A percentile compares a stretch with the other conserved stretches of the same genome.
Evolutionary conservation across 1,140 invertebrate genomes (phyloP).

Genomic region (Battus philenor): DNA sequence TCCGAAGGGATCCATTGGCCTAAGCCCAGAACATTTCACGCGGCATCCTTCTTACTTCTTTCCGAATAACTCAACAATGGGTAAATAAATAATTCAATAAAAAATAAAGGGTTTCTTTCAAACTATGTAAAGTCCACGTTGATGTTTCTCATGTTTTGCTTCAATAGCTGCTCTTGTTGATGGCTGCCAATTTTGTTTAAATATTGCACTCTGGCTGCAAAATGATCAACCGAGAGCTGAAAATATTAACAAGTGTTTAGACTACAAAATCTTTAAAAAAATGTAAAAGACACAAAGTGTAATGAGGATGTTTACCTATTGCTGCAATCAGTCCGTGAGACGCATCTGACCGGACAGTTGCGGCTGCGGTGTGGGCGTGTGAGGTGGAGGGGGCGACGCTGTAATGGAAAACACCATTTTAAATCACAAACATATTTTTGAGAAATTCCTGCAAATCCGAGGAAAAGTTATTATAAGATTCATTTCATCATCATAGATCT

Average conservation of each 20-base stretch:
- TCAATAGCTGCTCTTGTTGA: slow-evolving; percentile 53
- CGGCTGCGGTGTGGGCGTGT: slow-evolving; percentile 67
- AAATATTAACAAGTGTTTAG: slow-evolving; percentile 19
- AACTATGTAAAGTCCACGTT: slow-evolving; percentile 49
- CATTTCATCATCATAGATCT: too few species aligned
- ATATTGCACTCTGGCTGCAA: slow-evolving; percentile 58
- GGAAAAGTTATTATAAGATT: too few species aligned
- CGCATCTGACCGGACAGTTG: slow-evolving; percentile 61
- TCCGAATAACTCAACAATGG: slow-evolving; percentile 43
- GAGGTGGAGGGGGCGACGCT: slow-evolving; percentile 70
- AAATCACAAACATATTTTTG: too few species aligned
- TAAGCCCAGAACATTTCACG: slow-evolving; percentile 7
- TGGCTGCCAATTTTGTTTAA: slow-evolving; percentile 45
- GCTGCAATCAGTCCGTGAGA: slow-evolving; percentile 55
- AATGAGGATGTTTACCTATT: slow-evolving; percentile 24
- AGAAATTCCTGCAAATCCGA: too few species aligned
- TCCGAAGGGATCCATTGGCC: slow-evolving; percentile 30
- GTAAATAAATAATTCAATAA: slow-evolving; percentile 58
- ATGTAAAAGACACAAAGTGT: too few species aligned
- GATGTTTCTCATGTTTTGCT: slow-evolving; percentile 20
- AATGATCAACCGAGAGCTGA: slow-evolving; percentile 48
- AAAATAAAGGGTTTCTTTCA: slow-evolving; percentile 41
- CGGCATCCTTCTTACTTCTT: slow-evolving; percentile 23
- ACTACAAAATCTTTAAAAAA: background rate
- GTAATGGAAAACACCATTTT: too few species aligned